phyloP scores from a whole-genome alignment of 1,140 invertebrate genomes.

The Zaprionus nigranus region DNA sequence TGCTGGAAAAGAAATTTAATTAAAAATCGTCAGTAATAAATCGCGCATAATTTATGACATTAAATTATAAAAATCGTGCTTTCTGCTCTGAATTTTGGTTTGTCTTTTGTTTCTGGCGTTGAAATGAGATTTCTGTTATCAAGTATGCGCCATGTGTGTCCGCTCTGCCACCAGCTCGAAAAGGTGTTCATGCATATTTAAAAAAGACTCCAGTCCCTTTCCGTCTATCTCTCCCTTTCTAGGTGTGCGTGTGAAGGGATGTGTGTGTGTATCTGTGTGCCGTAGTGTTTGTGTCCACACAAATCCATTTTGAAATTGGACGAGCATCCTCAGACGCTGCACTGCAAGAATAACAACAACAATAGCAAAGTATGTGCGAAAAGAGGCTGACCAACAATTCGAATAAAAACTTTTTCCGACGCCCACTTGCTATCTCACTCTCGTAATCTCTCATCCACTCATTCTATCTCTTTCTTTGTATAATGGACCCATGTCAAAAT shows the following conservation, averaged over 20 bases:
- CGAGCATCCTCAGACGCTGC: conserved; percentile 44
- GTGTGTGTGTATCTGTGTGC: conserved; percentile 18
- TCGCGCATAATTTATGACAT: conserved; percentile 1
- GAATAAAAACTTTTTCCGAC: conserved; percentile 49
- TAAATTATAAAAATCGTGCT: conserved; percentile 3
- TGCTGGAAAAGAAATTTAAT: conserved; percentile 20
- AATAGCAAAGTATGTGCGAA: conserved; percentile 18
- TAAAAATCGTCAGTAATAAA: conserved; percentile 20
- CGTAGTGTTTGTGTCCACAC: conserved; percentile 52
- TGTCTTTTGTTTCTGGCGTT: conserved; percentile 54
- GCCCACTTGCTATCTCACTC: conserved; percentile 3
- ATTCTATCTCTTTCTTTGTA: conserved; percentile 23
- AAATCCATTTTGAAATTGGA: conserved; percentile 66
- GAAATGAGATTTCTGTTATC: conserved; percentile 71
- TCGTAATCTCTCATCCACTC: not conserved
- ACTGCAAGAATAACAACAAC: conserved; percentile 39
- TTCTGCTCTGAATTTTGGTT: not conserved
- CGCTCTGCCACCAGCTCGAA: conserved; percentile 20
- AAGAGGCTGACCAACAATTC: conserved; percentile 39
- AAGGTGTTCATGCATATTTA: conserved; percentile 79
- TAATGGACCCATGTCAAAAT: conserved; percentile 76
- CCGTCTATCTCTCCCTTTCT: too few species aligned
- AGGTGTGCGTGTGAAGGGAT: not conserved
- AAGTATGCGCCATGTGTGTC: conserved; percentile 62
- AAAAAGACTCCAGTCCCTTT: conserved; percentile 48